phyloP scores from a whole-genome alignment of 2,113 vertebrate genomes.

The Ciconia stormi region DNA sequence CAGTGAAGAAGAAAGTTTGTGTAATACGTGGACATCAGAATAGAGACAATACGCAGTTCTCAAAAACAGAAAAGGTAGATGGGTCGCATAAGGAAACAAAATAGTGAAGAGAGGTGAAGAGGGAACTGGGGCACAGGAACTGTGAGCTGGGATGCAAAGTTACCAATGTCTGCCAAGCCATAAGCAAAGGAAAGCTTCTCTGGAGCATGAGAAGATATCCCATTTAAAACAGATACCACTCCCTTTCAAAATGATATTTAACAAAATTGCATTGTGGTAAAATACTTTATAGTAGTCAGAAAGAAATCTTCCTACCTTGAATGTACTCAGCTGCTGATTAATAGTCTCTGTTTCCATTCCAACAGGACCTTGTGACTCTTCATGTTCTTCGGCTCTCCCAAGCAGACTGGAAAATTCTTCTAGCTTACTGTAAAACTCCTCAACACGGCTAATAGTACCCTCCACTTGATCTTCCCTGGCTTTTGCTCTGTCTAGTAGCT shows the following conservation, averaged over 20 bases:
- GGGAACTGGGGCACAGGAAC: not conserved
- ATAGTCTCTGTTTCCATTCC: conserved; percentile 94
- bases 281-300: not conserved
- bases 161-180: not conserved
- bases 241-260: not conserved
- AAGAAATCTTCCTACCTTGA: conserved; percentile 84
- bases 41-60: not conserved
- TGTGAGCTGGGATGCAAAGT: not conserved
- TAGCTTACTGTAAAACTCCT: conserved; percentile 84
- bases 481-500: conserved; percentile 89
- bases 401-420: conserved; percentile 78
- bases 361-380: conserved; percentile 90
- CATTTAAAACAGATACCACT: not conserved
- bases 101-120: not conserved
- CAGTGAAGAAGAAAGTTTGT: not conserved
- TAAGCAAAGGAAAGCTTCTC: not conserved
- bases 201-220: not conserved
- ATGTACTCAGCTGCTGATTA: conserved; percentile 90
- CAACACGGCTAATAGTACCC: conserved; percentile 75
- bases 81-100: not conserved
- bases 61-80: not conserved
- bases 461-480: conserved; percentile 84
- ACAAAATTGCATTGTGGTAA: not conserved
- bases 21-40: not conserved
- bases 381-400: conserved; percentile 79